A percentile compares a stretch with the other conserved stretches of the same genome.
phyloP scores from a whole-genome alignment of 2,113 vertebrate species.

The Nannobrachium achirus region DNA sequence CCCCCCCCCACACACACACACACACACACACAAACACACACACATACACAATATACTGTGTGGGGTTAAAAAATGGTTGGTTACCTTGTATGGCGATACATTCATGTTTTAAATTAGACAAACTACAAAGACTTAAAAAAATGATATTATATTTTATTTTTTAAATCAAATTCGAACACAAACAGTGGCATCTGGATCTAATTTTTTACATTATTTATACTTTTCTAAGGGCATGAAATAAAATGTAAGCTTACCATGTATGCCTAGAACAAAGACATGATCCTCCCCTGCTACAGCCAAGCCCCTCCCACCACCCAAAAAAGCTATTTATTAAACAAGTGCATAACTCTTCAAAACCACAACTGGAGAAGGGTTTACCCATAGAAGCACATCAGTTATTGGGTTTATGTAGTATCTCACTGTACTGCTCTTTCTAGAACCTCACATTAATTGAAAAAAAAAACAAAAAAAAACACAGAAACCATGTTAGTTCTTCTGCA shows the following conservation, averaged over 20 bases:
- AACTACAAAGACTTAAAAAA: slow-evolving; percentile 8
- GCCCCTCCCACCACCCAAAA: neutral
- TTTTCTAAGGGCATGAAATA: slow-evolving; percentile 16
- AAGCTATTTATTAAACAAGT: neutral
- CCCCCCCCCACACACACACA: too few species aligned
- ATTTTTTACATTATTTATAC: slow-evolving; percentile 36
- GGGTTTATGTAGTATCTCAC: neutral
- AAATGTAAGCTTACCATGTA: slow-evolving; percentile 25
- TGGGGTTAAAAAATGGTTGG: neutral
- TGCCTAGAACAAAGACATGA: neutral
- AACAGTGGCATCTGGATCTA: slow-evolving; percentile 19
- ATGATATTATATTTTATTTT: slow-evolving; percentile 9
- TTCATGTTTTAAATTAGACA: neutral
- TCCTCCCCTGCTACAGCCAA: slow-evolving; percentile 23
- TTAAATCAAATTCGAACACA: slow-evolving; percentile 30
- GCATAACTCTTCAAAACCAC: slow-evolving; percentile 6
- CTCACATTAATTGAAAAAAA: slow-evolving; percentile 4
- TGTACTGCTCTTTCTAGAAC: slow-evolving; percentile 13
- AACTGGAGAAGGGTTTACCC: slow-evolving; percentile 8
- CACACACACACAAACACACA: too few species aligned
- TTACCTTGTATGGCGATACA: neutral
- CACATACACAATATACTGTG: too few species aligned
- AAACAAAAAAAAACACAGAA: slow-evolving; percentile 33
- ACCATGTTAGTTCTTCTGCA: slow-evolving; percentile 1
- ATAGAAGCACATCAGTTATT: slow-evolving; percentile 1